Evolutionary conservation across 2,888 invertebrate species (phyloP), one percentile per base, ranked within the genome.

Genomic region (Hemithea aestivaria): DNA sequence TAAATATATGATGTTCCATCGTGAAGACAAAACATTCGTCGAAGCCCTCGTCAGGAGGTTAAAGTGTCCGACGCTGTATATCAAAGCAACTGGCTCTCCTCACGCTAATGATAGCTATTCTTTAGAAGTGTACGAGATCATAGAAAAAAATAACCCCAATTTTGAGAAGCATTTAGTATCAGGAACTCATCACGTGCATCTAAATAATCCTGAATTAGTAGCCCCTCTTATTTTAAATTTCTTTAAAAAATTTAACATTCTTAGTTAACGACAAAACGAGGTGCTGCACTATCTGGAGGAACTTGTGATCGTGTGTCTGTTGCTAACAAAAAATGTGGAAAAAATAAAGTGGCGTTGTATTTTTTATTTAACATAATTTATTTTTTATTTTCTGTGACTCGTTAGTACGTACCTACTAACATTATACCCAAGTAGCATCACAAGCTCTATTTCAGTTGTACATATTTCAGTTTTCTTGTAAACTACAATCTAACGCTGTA

Each of bases 131-230:
- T 55, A 91, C 10, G 85, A 88, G 29, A 61, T 89, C 6, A 64
- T 93, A 12, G 88, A 80, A 36, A 73, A 78, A 39, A 84, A 52
- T 43, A 89, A 90, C 54, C 74, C 76, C 0, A 79, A 89, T 27
- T 92, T 90, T 54, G 89, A 90, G 58, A 87, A 87, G 45, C 87
- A 91, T 37, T 83, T 88, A 41, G 76, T 94, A 0, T 87, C 91
- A 8, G 94, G 94, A 1, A 88, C 89, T 1, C 94, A 94, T 76
- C 94, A 94, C 68, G 85, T 91, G n/a, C 94, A 94, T 77, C 85
- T 95, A 42, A 92, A 91, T 50, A 81, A 91, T 50, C 91, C 94
- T 1, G 88, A 91, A 58, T 65, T 66, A 47, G 73, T 93, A 10
- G 88, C 89, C 0, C 83, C 87, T 1, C 63, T 88, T 23, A 83